Percentiles rank a stretch among this genome's conserved stretches.
These are phyloP conservation scores for Glaucopsyche alexis DNA, from an alignment of 2,888 invertebrate species.

Conservation along the genomic window DNA sequence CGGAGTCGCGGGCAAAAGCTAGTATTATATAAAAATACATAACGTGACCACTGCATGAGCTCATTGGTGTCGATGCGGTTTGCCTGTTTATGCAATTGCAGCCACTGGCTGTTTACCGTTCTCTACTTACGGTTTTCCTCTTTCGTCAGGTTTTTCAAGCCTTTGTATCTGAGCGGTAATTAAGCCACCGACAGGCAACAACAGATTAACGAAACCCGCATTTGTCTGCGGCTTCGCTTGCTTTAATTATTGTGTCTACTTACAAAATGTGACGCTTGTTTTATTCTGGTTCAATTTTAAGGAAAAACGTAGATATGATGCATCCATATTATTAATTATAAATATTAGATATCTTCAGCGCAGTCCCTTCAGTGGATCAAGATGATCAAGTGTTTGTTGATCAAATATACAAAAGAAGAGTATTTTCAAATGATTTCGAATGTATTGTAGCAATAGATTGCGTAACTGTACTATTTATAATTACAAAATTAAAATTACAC, in stretches of 20 bases:
- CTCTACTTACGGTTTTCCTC: not conserved
- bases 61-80: constrained; percentile 13
- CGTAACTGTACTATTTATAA: not conserved
- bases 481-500: not conserved
- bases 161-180: not conserved
- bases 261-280: not conserved
- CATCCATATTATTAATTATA: too few species aligned
- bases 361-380: too few species aligned
- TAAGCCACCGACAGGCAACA: not conserved
- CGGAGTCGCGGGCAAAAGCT: too few species aligned
- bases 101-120: not conserved
- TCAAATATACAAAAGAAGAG: too few species aligned
- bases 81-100: not conserved
- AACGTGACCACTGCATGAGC: not conserved
- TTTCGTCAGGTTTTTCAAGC: not conserved
- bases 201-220: not conserved
- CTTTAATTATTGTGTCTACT: not conserved
- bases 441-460: too few species aligned
- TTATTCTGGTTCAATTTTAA: not conserved
- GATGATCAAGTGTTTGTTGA: too few species aligned
- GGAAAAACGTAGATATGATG: too few species aligned
- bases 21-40: not conserved
- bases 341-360: too few species aligned
- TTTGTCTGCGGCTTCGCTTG: not conserved
- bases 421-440: too few species aligned